Evolutionary conservation across 1,140 invertebrate species (phyloP), one percentile per base, ranked within the genome.

Genomic region (Drosophila pseudoobscura): DNA sequence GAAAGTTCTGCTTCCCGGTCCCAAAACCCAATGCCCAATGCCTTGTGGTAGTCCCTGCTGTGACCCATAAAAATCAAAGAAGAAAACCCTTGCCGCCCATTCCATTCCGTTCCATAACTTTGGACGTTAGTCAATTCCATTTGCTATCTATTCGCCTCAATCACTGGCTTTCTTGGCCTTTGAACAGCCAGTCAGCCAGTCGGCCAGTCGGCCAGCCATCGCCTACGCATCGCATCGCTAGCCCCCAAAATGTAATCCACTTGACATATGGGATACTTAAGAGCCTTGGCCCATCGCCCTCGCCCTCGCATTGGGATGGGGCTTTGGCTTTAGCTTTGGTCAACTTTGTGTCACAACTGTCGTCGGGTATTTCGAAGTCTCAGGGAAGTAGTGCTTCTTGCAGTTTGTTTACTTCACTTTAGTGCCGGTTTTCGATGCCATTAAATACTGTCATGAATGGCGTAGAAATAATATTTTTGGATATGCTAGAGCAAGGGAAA

Each of bases 151-250:
- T 69, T 60, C 58, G 47, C 47, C 69, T 65, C 56, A 63, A 74
- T 80, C 60, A 51, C 43, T 72, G 79, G 70, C 69, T 80, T 75
- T 80, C 60, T 80, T 74, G 74, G 78, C 64, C 47, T 63, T 64
- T 71, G 63, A 56, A 55, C 46, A 62, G 51, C 7, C 29, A 26
- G 24, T 4, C 24, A 26, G 24, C 24, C 11, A 39, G 11, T 4
- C 0, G 2, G 24, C 24, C 11, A 39, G 11, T 4, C 0, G 2
- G 20, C 6, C 24, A 26, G 24, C 24, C 11, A 39, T 11, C 35
- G 35, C 35, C 78, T 50, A 74, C 78, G 26, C 56, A 60, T 70
- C 56, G 65, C 65, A 61, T n/a, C 15, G 50, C 41, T 31, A 24
- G 71, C 57, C 45, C n/a, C 17, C n/a, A 15, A 56, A 50, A 70